A percentile compares a stretch with the other conserved stretches of the same genome.
phyloP scores from a whole-genome alignment of 2,888 invertebrate genomes.

The Syritta pipiens region DNA sequence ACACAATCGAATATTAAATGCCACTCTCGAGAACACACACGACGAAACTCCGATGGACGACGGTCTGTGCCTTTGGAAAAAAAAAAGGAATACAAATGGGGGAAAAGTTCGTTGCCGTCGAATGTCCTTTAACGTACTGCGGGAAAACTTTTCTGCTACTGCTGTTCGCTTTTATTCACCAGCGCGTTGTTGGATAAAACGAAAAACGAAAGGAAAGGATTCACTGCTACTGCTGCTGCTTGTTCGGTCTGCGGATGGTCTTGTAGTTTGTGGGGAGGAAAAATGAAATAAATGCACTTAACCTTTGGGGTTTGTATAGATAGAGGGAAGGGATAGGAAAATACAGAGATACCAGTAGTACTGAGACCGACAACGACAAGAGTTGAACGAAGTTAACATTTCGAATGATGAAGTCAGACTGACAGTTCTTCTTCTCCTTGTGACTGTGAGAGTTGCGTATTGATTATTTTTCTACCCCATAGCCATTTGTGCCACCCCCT shows the following conservation, averaged over 20 bases:
- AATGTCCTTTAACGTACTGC: slow-evolving; percentile 39
- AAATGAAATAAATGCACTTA: slow-evolving; percentile 48
- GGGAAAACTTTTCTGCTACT: slow-evolving; percentile 31
- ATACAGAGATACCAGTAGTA: slow-evolving; percentile 44
- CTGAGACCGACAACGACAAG: slow-evolving; percentile 46
- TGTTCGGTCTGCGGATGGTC: too few species aligned
- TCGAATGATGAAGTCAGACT: slow-evolving; percentile 65
- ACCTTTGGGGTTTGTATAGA: slow-evolving; percentile 18
- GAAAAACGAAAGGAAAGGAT: neutral
- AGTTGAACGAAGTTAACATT: slow-evolving; percentile 57
- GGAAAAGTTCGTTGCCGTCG: slow-evolving; percentile 38
- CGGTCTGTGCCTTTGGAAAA: too few species aligned
- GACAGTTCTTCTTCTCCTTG: slow-evolving; percentile 46
- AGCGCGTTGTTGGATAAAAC: neutral
- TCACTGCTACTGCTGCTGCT: neutral
- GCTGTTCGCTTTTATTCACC: neutral
- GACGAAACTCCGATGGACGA: too few species aligned
- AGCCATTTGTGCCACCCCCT: neutral
- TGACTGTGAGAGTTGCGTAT: slow-evolving; percentile 29
- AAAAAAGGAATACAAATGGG: neutral
- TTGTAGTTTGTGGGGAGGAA: slow-evolving; percentile 11
- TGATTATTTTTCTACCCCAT: slow-evolving; percentile 34
- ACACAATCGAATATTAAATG: slow-evolving; percentile 5
- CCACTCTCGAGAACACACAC: neutral
- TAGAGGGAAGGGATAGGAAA: slow-evolving; percentile 24